Percentiles rank a stretch among this genome's conserved stretches.
These are phyloP conservation scores for Saccostrea cuccullata DNA, from an alignment of 1,140 invertebrate species.

Conservation along the genomic window DNA sequence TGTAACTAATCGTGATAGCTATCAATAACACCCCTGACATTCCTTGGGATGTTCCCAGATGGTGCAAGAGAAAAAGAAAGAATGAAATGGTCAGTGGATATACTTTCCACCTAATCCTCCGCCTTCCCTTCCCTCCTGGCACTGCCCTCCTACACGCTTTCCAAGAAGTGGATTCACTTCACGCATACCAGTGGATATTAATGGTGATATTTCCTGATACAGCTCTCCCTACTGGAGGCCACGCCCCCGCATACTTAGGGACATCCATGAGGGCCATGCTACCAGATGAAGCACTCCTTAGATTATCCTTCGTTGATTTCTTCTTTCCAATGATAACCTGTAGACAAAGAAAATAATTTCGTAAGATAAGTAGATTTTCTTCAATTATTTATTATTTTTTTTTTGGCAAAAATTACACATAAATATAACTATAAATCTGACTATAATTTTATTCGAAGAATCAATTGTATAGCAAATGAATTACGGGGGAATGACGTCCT, in stretches of 20 bases:
- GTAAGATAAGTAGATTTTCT: background rate
- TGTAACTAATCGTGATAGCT: background rate
- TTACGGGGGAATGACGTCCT: background rate
- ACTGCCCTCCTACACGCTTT: conserved; percentile 18
- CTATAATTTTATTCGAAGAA: background rate
- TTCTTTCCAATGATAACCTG: conserved; percentile 15
- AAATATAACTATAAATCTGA: too few species aligned
- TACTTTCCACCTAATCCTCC: background rate
- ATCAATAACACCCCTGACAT: background rate
- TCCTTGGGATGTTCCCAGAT: background rate
- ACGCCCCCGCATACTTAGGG: conserved; percentile 13
- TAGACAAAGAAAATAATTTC: background rate
- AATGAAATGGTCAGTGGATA: background rate
- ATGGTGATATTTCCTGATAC: background rate
- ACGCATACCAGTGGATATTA: conserved; percentile 17
- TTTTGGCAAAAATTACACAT: too few species aligned
- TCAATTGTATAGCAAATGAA: background rate
- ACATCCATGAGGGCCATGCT: conserved; percentile 8
- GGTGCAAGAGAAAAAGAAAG: background rate
- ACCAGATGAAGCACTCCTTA: background rate
- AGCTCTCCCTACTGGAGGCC: conserved; percentile 27
- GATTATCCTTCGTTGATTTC: background rate
- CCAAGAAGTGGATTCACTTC: conserved; percentile 4
- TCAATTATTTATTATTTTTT: background rate
- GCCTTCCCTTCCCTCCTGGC: background rate